Evolutionary conservation across 2,888 invertebrate species (phyloP).

Genomic region (Boloria selene): DNA sequence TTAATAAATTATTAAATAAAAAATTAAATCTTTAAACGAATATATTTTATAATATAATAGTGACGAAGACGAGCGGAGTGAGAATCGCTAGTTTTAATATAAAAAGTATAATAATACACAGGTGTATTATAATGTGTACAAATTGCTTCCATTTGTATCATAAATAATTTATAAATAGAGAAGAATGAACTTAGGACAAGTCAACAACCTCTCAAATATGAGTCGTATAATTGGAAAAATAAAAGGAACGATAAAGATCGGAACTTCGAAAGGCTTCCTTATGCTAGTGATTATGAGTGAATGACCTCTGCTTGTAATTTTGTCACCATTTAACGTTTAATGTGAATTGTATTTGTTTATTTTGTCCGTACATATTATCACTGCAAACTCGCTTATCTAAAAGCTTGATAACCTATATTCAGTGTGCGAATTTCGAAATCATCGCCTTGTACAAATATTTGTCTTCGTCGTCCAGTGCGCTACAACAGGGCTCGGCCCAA

Average conservation of each 20-base stretch:
- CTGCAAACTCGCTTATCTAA: constrained; percentile 39
- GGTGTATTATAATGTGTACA: too few relatives aligned
- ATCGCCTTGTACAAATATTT: constrained; percentile 44
- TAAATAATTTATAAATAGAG: too few relatives aligned
- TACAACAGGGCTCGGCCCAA: constrained; percentile 18
- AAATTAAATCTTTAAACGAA: too few relatives aligned
- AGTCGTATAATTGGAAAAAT: neutral
- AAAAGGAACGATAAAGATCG: constrained; percentile 2
- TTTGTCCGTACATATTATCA: constrained; percentile 29
- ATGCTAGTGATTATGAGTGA: constrained; percentile 10
- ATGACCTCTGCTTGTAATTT: neutral
- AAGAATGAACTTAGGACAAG: neutral
- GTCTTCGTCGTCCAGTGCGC: constrained; percentile 25
- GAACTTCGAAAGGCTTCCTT: neutral
- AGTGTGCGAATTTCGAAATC: constrained; percentile 39
- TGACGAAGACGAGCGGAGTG: too few relatives aligned
- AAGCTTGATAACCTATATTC: constrained; percentile 45
- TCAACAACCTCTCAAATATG: neutral
- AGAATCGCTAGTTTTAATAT: too few relatives aligned
- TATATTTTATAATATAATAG: too few relatives aligned
- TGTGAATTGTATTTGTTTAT: constrained; percentile 9
- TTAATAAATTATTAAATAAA: too few relatives aligned
- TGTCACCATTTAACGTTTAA: neutral
- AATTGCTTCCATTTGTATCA: too few relatives aligned
- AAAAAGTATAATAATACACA: too few relatives aligned